Conservation (phyloP, 1,140 invertebrate species). For the Drosophila kanapiae region DNA sequence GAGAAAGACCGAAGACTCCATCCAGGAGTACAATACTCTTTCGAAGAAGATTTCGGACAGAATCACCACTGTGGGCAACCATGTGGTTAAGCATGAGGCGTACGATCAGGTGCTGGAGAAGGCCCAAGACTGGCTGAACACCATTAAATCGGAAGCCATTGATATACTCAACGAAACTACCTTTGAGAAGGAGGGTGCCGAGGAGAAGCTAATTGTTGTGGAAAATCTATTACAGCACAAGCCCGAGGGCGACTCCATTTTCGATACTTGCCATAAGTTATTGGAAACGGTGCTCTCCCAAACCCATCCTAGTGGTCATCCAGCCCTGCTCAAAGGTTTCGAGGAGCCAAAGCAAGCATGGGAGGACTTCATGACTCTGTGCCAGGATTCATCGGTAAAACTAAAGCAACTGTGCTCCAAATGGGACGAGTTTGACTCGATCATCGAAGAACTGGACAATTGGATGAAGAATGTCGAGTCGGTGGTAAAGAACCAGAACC, state of each 20-base stretch:
- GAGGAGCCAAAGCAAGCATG: slow-evolving; percentile 91
- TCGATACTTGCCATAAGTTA: slow-evolving; percentile 90
- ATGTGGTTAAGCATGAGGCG: slow-evolving; percentile 93
- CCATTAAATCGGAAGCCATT: slow-evolving; percentile 89
- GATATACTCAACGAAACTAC: slow-evolving; percentile 90
- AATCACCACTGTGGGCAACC: slow-evolving; percentile 89
- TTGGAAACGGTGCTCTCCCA: slow-evolving; percentile 91
- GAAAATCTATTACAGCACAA: slow-evolving; percentile 91
- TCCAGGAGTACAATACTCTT: slow-evolving; percentile 90
- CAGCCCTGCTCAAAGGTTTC: slow-evolving; percentile 90
- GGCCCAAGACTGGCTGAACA: slow-evolving; percentile 89
- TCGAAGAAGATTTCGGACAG: slow-evolving; percentile 89
- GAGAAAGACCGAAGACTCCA: slow-evolving; percentile 89
- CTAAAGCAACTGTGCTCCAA: slow-evolving; percentile 90
- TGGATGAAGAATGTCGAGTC: slow-evolving; percentile 95
- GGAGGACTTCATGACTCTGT: slow-evolving; percentile 91
- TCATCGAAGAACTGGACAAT: slow-evolving; percentile 90
- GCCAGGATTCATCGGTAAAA: slow-evolving; percentile 89
- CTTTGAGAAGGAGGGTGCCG: slow-evolving; percentile 90
- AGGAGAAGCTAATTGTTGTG: slow-evolving; percentile 90
- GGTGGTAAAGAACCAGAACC: slow-evolving; percentile 94
- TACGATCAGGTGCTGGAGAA: slow-evolving; percentile 92
- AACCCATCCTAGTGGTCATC: slow-evolving; percentile 92
- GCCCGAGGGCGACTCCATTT: slow-evolving; percentile 90
- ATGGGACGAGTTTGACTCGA: slow-evolving; percentile 92